Conservation (phyloP, 1,140 invertebrate genomes). For the Zaprionus gabonicus region DNA sequence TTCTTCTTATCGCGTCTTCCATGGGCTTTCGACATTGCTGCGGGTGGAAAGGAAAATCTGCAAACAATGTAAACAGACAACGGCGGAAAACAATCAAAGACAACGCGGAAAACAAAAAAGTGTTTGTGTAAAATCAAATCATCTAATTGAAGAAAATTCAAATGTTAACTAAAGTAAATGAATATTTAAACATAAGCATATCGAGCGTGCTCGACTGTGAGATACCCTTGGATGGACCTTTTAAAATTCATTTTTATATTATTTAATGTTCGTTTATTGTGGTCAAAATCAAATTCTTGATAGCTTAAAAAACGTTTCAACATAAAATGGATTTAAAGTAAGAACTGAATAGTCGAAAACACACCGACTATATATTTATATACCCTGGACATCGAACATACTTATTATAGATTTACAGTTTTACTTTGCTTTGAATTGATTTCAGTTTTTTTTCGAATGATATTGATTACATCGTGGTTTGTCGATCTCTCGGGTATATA, state of each 20-base stretch:
- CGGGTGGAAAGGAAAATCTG: background rate
- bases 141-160: constrained; percentile 20
- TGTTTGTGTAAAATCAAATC: constrained; percentile 14
- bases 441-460: background rate
- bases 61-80: constrained; percentile 20
- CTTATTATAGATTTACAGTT: background rate
- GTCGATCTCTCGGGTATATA: constrained; percentile 33
- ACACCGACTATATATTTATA: constrained; percentile 36
- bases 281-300: constrained; percentile 62
- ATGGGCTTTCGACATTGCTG: background rate
- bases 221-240: background rate
- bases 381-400: constrained; percentile 21
- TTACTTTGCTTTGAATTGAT: constrained; percentile 36
- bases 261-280: constrained; percentile 42
- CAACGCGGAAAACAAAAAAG: constrained; percentile 1
- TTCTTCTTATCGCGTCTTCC: background rate
- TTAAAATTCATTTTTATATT: constrained; percentile 26
- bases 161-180: constrained; percentile 19
- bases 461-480: constrained; percentile 19
- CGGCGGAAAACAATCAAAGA: constrained; percentile 3
- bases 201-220: background rate
- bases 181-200: background rate
- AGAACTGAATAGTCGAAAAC: constrained; percentile 34
- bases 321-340: constrained; percentile 52
- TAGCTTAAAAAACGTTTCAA: constrained; percentile 62